phyloP scores from a whole-genome alignment of 30 jellyfish, hydroid and myxozoan genomes.

The Aurelia sp. region DNA sequence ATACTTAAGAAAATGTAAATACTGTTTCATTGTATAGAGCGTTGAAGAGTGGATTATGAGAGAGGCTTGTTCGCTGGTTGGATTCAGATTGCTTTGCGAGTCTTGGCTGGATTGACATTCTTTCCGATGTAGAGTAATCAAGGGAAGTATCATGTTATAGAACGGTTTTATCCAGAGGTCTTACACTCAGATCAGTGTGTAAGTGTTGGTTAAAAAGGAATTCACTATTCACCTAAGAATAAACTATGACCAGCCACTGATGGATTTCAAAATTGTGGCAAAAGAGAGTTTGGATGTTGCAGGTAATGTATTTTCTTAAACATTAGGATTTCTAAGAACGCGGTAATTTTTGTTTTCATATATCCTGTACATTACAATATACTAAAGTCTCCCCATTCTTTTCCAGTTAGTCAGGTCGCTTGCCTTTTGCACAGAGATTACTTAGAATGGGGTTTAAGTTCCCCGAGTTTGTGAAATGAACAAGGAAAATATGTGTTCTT shows the following conservation, averaged over 20 bases:
- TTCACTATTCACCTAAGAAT: conserved; percentile 13
- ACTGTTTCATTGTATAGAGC: background rate
- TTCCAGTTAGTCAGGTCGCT: too few relatives aligned
- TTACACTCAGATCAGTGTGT: conserved; percentile 38
- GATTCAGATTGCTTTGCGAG: too few relatives aligned
- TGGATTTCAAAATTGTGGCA: conserved; percentile 35
- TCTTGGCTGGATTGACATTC: background rate
- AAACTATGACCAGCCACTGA: conserved; percentile 17
- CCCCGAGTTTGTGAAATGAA: too few relatives aligned
- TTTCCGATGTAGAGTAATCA: background rate
- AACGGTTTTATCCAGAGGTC: conserved; percentile 42
- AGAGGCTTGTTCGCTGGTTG: conserved; percentile 10
- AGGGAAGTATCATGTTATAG: conserved; percentile 36
- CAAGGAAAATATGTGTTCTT: too few relatives aligned
- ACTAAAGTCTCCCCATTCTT: too few relatives aligned
- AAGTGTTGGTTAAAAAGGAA: conserved; percentile 52
- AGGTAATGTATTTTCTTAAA: too few relatives aligned
- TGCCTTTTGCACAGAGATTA: too few relatives aligned
- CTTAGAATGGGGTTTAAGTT: too few relatives aligned
- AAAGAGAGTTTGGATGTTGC: background rate
- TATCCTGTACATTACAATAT: too few relatives aligned
- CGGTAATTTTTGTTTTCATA: too few relatives aligned
- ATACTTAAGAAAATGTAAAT: background rate
- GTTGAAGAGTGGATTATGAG: conserved; percentile 5
- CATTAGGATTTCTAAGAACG: background rate